Evolutionary conservation across 1,140 invertebrate species (phyloP), one percentile per base, ranked within the genome.

Genomic region (Lasaia peninsularis): DNA sequence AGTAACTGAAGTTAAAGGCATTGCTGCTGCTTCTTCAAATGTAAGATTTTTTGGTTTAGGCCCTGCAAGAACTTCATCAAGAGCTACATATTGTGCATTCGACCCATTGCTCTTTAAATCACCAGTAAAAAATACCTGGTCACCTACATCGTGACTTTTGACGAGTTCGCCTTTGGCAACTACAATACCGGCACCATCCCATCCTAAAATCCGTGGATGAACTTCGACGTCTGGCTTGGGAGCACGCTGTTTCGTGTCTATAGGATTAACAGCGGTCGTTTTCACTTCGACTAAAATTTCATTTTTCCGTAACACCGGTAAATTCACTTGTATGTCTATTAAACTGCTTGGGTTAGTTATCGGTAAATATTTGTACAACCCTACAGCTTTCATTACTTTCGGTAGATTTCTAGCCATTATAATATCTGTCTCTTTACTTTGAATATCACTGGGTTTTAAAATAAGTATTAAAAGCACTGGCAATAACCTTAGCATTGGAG

Each of bases 321-420:
- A 48, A 55, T 28, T 67, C 12, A 88, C 62, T 63, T 85, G 65
- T 24, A 88, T 50, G 63, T 88, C 80, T 3, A 82, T 6, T 10
- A 88, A 69, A 67, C 82, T 85, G n/a, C 65, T 73, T 11, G 65
- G 33, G 50, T 88, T 75, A 4, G 69, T 50, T 35, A 86, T 83
- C 10, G 80, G 80, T 54, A 88, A 71, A 62, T 86, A 85, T 68
- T 86, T 88, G 48, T 78, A 83, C n/a, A 88, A 59, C 1, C 80
- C 85, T 9, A 86, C 75, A 28, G 80, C 85, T 53, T 69, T 74
- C 85, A 88, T 88, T 10, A 63, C 73, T 65, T 69, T 78, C 1
- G 82, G 76, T 55, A 84, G 62, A 54, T 61, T 73, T 56, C 57
- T 62, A 12, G 69, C 61, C 69, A 75, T 78, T 53, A 16, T 63